phyloP scores from a whole-genome alignment of 2,113 vertebrate genomes.

The Rhegmatorhina hoffmannsi region DNA sequence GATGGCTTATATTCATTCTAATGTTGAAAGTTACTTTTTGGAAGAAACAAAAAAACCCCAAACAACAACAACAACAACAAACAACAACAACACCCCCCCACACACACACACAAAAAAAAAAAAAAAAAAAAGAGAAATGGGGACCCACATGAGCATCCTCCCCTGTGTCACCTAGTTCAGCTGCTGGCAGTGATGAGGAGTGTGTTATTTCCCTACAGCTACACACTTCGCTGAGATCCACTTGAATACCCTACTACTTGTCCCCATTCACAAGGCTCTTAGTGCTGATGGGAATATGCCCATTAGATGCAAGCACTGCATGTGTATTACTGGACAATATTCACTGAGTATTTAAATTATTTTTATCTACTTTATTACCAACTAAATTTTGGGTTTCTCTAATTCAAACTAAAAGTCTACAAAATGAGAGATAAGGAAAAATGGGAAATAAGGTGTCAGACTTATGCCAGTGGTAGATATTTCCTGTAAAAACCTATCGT shows the following conservation, averaged over 20 bases:
- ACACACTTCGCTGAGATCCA: not conserved
- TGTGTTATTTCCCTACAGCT: not conserved
- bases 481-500: not conserved
- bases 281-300: not conserved
- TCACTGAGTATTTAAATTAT: not conserved
- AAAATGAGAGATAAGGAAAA: not conserved
- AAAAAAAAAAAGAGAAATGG: no score
- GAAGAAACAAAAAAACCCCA: not conserved
- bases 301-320: not conserved
- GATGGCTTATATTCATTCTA: not conserved
- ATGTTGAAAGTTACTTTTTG: not conserved
- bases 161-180: not conserved
- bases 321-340: not conserved
- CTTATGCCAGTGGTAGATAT: not conserved
- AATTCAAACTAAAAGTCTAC: not conserved
- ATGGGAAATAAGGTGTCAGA: not conserved
- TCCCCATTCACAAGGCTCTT: not conserved
- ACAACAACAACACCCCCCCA: no score
- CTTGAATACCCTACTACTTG: not conserved
- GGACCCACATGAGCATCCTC: not conserved
- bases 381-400: not conserved
- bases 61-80: no score
- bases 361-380: not conserved
- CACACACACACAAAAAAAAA: no score
- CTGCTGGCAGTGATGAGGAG: accelerated